phyloP scores from a whole-genome alignment of 2,888 invertebrate species.

The Acleris laterana region DNA sequence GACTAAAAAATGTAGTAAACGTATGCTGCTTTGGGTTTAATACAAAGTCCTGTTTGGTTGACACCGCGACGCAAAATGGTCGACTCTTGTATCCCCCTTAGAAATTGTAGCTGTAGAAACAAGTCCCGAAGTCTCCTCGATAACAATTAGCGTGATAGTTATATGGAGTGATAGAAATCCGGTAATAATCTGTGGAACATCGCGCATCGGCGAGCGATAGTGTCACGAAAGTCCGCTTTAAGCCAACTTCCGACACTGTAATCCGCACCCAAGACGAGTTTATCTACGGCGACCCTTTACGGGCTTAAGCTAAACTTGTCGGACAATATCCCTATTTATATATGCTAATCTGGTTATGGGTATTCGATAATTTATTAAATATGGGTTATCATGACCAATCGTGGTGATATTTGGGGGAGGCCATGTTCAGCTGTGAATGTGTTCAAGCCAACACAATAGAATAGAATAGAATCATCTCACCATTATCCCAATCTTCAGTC shows the following conservation, averaged over 20 bases:
- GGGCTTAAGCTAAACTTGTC: slow-evolving; percentile 75
- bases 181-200: slow-evolving; percentile 67
- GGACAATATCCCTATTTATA: slow-evolving; percentile 71
- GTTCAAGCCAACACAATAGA: no score
- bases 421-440: no score
- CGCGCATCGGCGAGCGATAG: slow-evolving; percentile 60
- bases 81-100: no score
- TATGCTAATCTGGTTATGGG: slow-evolving; percentile 52
- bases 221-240: slow-evolving; percentile 68
- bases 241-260: slow-evolving; percentile 71
- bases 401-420: no score
- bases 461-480: no score
- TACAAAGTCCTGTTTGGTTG: no score
- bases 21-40: no score
- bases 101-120: no score
- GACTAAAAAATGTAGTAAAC: no score
- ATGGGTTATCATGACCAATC: background rate
- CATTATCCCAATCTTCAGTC: no score
- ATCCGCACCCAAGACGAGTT: slow-evolving; percentile 60
- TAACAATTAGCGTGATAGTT: slow-evolving; percentile 55
- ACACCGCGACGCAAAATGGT: no score
- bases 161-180: slow-evolving; percentile 65
- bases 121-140: background rate
- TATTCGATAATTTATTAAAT: slow-evolving; percentile 14
- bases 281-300: slow-evolving; percentile 74